A percentile compares a stretch with the other conserved stretches of the same genome.
Evolutionary conservation across 2,113 vertebrate species (phyloP).

Genomic region (Apaloderma vittatum): DNA sequence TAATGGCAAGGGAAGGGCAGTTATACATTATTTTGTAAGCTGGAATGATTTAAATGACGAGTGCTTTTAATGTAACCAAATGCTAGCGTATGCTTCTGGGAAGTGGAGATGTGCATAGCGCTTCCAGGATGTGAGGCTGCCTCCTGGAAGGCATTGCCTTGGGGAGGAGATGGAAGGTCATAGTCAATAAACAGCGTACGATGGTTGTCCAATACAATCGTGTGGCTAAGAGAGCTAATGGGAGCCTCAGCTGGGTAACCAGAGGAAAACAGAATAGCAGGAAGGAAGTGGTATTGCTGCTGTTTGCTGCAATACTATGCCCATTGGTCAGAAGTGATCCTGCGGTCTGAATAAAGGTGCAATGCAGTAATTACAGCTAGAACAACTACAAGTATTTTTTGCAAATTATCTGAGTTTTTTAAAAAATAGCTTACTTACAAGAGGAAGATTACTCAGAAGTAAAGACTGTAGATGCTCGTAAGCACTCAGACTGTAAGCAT

Average conservation of each 20-base stretch:
- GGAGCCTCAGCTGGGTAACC: background rate
- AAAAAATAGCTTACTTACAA: background rate
- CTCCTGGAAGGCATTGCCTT: background rate
- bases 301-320: background rate
- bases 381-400: background rate
- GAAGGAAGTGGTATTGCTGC: background rate
- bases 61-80: background rate
- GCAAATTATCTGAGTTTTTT: background rate
- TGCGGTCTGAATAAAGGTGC: background rate
- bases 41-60: constrained; percentile 4
- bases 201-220: background rate
- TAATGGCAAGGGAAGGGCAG: background rate
- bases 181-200: background rate
- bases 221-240: background rate
- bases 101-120: background rate
- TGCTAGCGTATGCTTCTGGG: background rate
- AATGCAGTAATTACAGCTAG: background rate
- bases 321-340: background rate
- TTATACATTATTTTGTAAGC: background rate
- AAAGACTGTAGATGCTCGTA: background rate
- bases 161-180: background rate
- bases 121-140: constrained; percentile 19
- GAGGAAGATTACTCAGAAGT: background rate
- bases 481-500: background rate
- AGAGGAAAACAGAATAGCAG: background rate